Evolutionary conservation across 2,797 vertebrate species (phyloP).

Genomic region (Tapera naevia): DNA sequence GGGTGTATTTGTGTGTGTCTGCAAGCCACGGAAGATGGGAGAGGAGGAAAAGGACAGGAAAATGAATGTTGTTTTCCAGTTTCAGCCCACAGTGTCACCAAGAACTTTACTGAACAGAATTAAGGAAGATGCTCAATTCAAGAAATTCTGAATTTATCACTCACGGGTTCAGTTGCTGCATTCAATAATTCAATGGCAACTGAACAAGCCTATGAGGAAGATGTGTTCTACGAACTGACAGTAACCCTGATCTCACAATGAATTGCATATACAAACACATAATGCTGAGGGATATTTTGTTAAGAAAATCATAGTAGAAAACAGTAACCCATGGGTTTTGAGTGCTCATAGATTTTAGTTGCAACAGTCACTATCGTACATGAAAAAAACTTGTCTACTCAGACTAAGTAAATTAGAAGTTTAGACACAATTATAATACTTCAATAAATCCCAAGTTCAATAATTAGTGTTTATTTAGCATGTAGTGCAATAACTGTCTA

Average conservation of each 20-base stretch:
- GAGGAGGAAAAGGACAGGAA: background rate
- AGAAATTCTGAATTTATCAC: background rate
- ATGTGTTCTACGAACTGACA: background rate
- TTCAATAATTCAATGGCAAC: background rate
- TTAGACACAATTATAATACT: background rate
- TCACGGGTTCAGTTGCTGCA: background rate
- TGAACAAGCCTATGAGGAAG: background rate
- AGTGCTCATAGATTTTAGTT: background rate
- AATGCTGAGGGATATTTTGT: background rate
- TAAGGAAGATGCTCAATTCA: background rate
- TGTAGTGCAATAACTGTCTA: background rate
- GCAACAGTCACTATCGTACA: background rate
- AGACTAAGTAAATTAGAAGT: background rate
- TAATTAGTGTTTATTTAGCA: constrained; percentile 26
- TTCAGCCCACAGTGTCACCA: background rate
- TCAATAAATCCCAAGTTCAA: constrained; percentile 40
- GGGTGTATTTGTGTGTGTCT: background rate
- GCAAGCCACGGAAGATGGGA: background rate
- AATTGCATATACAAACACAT: background rate
- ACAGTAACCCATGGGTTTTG: background rate
- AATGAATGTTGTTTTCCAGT: background rate
- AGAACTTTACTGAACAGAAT: background rate
- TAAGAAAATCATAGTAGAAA: background rate
- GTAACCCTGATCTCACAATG: background rate
- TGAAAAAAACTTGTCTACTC: background rate